Evolutionary conservation across 1,140 invertebrate species (phyloP).

Genomic region (Drosophila suzukii): DNA sequence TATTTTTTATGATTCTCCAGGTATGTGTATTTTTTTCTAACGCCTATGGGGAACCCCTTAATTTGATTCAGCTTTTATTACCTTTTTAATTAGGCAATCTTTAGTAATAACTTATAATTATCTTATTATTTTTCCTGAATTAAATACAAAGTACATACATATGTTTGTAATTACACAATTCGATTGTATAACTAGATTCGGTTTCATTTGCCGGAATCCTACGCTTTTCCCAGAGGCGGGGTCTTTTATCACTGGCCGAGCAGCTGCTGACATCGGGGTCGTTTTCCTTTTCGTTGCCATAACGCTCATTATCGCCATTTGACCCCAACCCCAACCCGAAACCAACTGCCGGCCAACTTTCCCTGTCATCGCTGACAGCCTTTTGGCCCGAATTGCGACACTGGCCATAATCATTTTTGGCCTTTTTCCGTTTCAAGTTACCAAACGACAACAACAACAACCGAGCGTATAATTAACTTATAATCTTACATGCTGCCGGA

Average conservation of each 20-base stretch:
- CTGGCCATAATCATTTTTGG: slow-evolving; percentile 27
- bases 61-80: too few species aligned
- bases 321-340: not conserved
- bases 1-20: not conserved
- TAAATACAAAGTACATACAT: not conserved
- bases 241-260: slow-evolving; percentile 53
- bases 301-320: slow-evolving; percentile 66
- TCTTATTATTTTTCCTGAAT: too few species aligned
- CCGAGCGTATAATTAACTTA: slow-evolving; percentile 72
- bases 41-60: too few species aligned
- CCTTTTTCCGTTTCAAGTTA: slow-evolving; percentile 61
- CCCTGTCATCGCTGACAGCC: slow-evolving; percentile 16
- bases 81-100: too few species aligned
- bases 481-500: slow-evolving; percentile 51
- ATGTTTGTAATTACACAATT: slow-evolving; percentile 27
- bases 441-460: slow-evolving; percentile 41
- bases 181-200: slow-evolving; percentile 28
- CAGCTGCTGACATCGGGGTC: slow-evolving; percentile 54
- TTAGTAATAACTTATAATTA: too few species aligned
- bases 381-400: slow-evolving; percentile 27
- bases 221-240: not conserved
- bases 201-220: slow-evolving; percentile 24
- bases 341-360: slow-evolving; percentile 11
- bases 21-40: not conserved
- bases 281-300: slow-evolving; percentile 62